Base-by-base conservation (phyloP, 2,113 vertebrate genomes). In the Saguinus imperator region DNA sequence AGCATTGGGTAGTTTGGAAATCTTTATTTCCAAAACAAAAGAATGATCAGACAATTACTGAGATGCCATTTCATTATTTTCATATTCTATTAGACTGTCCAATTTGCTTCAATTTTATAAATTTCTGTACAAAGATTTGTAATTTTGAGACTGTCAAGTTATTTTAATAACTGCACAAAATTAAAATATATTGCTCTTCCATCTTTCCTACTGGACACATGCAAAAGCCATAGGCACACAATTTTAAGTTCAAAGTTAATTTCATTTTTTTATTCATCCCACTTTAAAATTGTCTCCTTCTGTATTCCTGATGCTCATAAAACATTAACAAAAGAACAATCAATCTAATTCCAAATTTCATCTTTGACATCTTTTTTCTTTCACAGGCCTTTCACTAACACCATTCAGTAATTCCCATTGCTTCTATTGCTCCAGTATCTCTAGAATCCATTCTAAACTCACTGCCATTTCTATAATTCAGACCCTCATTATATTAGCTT, bases 171-270 rank as follows among this genome's bases (percentile, higher is more conserved):
- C 3, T 84, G 25, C 1, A 76, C 3, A 80, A 87, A 86, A 83
- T 75, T 40, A 58, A 93, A 85, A 77, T 81, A 73, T 16, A 72
- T 40, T 76, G n/a, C 32, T 81, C 14, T 91, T 91, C 75, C 20
- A 32, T 73, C n/a, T 11, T 89, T 88, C 29, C 35, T 70, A 25
- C 35, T 29, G 11, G 32, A n/a, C 29, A 86, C 29, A 92, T 48
- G 1, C 27, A 79, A 94, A 94, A 50, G 16, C 12, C 48, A 52
- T 10, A 45, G 16, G 5, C 43, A 85, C 21, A 55, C 8, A 79
- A 32, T 48, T 82, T 95, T 29, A 84, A 64, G n/a, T 45, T 95
- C 8, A 96, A 95, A 95, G 89, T 77, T n/a, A 27, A 92, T 77
- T 50, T 93, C 6, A 35, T 23, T 87, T 82, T 95, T 83, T 87